These are phyloP conservation scores for Schizothorax lantsangensis DNA, from an alignment of 2,797 vertebrate species.

Conservation along the genomic window DNA sequence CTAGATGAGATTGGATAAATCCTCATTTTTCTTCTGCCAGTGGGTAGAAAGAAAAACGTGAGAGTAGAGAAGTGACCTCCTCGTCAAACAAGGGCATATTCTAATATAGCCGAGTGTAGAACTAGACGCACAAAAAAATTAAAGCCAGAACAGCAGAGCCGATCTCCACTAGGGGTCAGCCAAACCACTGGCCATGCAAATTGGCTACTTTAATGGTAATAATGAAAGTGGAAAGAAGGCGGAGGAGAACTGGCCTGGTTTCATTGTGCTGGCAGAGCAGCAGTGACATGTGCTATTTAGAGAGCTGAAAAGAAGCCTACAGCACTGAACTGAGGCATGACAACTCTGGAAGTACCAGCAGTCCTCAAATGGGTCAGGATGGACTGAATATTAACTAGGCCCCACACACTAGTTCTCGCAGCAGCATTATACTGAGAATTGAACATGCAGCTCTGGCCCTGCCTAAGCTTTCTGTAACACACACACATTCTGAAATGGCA, in stretches of 20 bases:
- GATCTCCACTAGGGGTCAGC: constrained; percentile 50
- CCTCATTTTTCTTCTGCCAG: constrained; percentile 29
- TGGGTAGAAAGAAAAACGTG: not conserved
- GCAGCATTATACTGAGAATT: constrained; percentile 27
- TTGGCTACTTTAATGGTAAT: constrained; percentile 56
- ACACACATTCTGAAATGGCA: constrained; percentile 27
- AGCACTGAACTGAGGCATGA: constrained; percentile 65
- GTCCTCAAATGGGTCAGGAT: constrained; percentile 62
- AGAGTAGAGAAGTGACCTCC: constrained; percentile 24
- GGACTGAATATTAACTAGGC: constrained; percentile 63
- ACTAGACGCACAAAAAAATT: not conserved
- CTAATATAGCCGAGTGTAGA: constrained; percentile 5
- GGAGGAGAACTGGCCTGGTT: constrained; percentile 61
- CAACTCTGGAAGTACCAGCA: constrained; percentile 57
- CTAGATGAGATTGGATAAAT: constrained; percentile 45
- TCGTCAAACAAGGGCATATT: constrained; percentile 51
- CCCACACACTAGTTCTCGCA: constrained; percentile 21
- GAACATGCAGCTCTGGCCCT: constrained; percentile 33
- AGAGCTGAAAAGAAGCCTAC: constrained; percentile 66
- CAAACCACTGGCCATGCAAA: constrained; percentile 53
- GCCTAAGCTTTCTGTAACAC: constrained; percentile 18
- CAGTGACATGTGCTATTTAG: constrained; percentile 64
- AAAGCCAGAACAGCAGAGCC: constrained; percentile 23
- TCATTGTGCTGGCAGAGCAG: constrained; percentile 56
- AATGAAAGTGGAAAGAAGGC: constrained; percentile 56